Evolutionary conservation across 2,113 vertebrate genomes (phyloP).

Genomic region (Boulengeromyrus knoepffleri): DNA sequence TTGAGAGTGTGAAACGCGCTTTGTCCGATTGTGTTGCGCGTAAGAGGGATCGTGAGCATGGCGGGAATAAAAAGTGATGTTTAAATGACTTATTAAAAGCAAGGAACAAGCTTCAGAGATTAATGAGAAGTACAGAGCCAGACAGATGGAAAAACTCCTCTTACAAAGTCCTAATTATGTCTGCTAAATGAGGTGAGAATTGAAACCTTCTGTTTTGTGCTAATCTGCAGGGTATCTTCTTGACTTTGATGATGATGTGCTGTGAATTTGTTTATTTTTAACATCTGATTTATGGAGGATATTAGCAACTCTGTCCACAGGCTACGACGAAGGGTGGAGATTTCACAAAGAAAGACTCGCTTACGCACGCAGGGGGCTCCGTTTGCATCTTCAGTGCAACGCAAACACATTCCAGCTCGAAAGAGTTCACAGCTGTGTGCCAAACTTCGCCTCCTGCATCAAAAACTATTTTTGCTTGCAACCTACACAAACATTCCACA

Average conservation of each 20-base stretch:
- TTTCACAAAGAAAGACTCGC: not conserved
- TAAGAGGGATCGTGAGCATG: not conserved
- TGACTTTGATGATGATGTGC: conserved; percentile 2
- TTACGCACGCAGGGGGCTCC: not conserved
- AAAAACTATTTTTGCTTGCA: not conserved
- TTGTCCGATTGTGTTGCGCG: not conserved
- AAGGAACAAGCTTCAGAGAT: conserved; percentile 4
- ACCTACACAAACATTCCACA: not conserved
- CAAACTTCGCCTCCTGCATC: not conserved
- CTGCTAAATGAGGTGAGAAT: conserved; percentile 19
- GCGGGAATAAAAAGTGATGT: not conserved
- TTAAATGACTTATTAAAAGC: not conserved
- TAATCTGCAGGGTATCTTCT: conserved; percentile 2
- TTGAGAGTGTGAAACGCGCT: not conserved
- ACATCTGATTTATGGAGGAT: conserved; percentile 15
- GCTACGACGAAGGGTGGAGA: not conserved
- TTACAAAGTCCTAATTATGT: conserved; percentile 16
- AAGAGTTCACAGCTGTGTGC: not conserved
- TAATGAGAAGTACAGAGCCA: not conserved
- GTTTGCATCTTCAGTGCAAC: not conserved
- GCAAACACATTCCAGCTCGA: not conserved
- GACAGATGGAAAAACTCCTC: conserved; percentile 12
- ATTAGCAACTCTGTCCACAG: conserved; percentile 12
- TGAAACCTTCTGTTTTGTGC: conserved; percentile 11
- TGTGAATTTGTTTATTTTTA: conserved; percentile 16